Conservation (phyloP, 2,797 vertebrate species). For the Parauchenoglanis punctatus region DNA sequence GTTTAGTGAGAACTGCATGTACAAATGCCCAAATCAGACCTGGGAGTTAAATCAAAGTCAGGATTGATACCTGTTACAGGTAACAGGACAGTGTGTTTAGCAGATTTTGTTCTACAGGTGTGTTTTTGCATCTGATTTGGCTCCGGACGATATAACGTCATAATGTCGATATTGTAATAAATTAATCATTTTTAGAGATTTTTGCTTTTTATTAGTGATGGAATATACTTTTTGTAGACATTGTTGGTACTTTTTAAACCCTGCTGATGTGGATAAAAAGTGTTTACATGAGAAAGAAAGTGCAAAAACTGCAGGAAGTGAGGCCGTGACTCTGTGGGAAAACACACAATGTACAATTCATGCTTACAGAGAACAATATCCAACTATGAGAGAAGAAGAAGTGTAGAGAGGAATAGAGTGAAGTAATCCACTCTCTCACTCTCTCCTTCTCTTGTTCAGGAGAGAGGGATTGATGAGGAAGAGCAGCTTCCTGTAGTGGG, state of each 20-base stretch:
- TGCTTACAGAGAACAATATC: conserved; percentile 45
- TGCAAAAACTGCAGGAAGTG: neutral
- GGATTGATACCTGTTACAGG: neutral
- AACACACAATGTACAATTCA: conserved; percentile 40
- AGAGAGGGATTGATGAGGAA: conserved; percentile 71
- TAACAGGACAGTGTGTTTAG: neutral
- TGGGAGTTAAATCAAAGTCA: no score
- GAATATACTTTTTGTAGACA: neutral
- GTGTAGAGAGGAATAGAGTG: conserved; percentile 25
- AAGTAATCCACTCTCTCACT: conserved; percentile 14
- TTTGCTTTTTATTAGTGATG: neutral
- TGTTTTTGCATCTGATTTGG: no score
- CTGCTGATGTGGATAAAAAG: neutral
- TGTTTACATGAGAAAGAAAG: neutral
- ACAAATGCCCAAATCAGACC: neutral
- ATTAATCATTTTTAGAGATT: neutral
- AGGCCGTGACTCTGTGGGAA: conserved; percentile 25
- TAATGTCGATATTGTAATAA: neutral
- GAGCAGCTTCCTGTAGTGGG: conserved; percentile 80
- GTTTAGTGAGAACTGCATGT: neutral
- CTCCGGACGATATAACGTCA: no score
- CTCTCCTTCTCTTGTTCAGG: conserved; percentile 22
- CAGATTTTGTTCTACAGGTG: neutral
- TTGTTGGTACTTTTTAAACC: neutral
- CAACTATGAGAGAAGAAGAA: conserved; percentile 39